Percentiles rank a stretch among this genome's conserved stretches.
These are phyloP conservation scores for Menidia beryllina DNA, from an alignment of 2,113 vertebrate genomes.

Conservation along the genomic window DNA sequence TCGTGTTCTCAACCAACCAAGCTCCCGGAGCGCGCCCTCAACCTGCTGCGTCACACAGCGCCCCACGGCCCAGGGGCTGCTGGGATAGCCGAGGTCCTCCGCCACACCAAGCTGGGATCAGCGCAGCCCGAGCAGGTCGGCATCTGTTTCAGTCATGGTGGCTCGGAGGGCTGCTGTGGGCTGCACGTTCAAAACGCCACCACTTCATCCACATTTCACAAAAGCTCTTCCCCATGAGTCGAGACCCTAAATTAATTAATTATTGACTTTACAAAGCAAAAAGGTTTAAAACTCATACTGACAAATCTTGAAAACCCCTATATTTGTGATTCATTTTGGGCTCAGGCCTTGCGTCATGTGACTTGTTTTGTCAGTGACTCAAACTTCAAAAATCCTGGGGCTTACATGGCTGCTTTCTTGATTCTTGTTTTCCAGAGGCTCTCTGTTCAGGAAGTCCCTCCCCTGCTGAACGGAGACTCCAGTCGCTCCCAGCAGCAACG, in stretches of 20 bases:
- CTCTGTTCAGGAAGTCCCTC: slow-evolving; percentile 85
- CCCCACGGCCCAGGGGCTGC: slow-evolving; percentile 79
- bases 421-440: slow-evolving; percentile 72
- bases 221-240: not conserved
- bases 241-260: too few species aligned
- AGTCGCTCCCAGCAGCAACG: slow-evolving; percentile 75
- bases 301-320: too few species aligned
- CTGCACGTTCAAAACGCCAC: not conserved
- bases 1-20: slow-evolving; percentile 86
- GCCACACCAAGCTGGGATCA: slow-evolving; percentile 78
- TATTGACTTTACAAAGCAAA: too few species aligned
- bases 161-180: not conserved
- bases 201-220: too few species aligned
- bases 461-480: slow-evolving; percentile 81
- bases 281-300: too few species aligned
- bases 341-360: not conserved
- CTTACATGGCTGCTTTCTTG: not conserved
- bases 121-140: slow-evolving; percentile 79
- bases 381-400: not conserved
- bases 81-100: slow-evolving; percentile 81
- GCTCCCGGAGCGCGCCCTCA: slow-evolving; percentile 86
- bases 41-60: slow-evolving; percentile 85
- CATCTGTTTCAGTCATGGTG: too few species aligned
- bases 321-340: not conserved
- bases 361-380: not conserved